A percentile compares a stretch with the other conserved stretches of the same genome.
phyloP scores from a whole-genome alignment of 1,140 invertebrate genomes.

The Lineus longissimus region DNA sequence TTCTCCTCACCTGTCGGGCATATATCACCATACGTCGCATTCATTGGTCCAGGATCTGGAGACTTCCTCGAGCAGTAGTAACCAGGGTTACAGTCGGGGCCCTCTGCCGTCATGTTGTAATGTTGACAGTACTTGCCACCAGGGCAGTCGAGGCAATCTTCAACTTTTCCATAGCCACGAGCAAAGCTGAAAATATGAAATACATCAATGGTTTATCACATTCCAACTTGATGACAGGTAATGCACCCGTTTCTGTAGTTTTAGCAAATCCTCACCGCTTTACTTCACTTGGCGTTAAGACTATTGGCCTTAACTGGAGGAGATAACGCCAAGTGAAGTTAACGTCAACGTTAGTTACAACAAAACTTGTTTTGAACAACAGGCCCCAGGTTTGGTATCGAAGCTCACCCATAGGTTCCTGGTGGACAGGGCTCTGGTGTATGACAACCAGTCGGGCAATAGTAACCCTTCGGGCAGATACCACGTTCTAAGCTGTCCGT shows the following conservation, averaged over 20 bases:
- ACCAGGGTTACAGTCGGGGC: constrained; percentile 34
- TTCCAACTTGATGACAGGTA: too few relatives aligned
- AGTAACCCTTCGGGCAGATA: constrained; percentile 41
- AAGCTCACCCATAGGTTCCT: constrained; percentile 45
- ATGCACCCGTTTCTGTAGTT: too few relatives aligned
- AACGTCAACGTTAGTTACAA: too few relatives aligned
- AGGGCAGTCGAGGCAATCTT: constrained; percentile 8
- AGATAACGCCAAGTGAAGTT: too few relatives aligned
- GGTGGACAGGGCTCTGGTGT: constrained; percentile 36
- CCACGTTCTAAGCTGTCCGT: constrained; percentile 31
- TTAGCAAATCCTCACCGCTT: too few relatives aligned
- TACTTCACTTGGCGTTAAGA: too few relatives aligned
- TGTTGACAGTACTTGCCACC: constrained; percentile 37
- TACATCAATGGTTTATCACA: too few relatives aligned
- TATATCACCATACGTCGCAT: constrained; percentile 36
- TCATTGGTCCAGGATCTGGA: constrained; percentile 31
- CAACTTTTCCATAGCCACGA: constrained; percentile 3
- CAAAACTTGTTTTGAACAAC: too few relatives aligned
- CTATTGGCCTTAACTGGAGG: too few relatives aligned
- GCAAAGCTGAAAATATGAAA: constrained; percentile 7
- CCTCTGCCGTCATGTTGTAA: constrained; percentile 37
- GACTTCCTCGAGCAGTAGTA: constrained; percentile 41
- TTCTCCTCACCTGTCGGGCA: constrained; percentile 39
- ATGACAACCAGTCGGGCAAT: constrained; percentile 32
- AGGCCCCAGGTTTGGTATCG: too few relatives aligned